Conservation (phyloP, 2,113 vertebrate species). For the Nothoprocta pentlandii region DNA sequence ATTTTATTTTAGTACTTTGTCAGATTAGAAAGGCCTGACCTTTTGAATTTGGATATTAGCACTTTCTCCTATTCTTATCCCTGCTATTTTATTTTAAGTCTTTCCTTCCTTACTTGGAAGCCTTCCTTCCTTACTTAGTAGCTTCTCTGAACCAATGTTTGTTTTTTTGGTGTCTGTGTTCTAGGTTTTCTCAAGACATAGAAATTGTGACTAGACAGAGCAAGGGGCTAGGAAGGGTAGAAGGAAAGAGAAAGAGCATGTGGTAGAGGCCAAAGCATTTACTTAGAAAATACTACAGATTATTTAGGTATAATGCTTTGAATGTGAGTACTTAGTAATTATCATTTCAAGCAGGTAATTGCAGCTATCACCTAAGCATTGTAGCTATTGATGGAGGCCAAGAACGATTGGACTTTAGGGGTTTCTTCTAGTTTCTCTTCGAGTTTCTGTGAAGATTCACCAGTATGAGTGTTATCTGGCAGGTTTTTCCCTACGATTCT, state of each 20-base stretch:
- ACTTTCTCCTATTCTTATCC: neutral
- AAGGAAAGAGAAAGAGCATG: neutral
- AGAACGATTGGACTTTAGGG: neutral
- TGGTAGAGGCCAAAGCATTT: fast-evolving
- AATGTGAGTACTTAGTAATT: neutral
- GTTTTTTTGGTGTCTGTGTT: neutral
- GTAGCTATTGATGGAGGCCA: neutral
- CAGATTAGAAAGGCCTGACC: neutral
- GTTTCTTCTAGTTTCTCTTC: neutral
- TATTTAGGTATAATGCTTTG: neutral
- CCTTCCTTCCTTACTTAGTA: neutral
- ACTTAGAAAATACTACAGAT: neutral
- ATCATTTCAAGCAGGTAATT: neutral
- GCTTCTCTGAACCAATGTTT: neutral
- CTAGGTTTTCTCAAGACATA: neutral
- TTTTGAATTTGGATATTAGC: neutral
- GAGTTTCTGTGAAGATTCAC: slow-evolving; percentile 47
- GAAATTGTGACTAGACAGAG: neutral
- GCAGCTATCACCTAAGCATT: neutral
- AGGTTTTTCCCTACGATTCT: slow-evolving; percentile 59
- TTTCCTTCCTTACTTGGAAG: neutral
- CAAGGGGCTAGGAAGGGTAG: fast-evolving
- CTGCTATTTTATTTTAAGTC: neutral
- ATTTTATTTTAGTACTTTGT: neutral
- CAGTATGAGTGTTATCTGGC: slow-evolving; percentile 65